Evolutionary conservation across 2,113 vertebrate species (phyloP).

Genomic region (Oenanthe melanoleuca): DNA sequence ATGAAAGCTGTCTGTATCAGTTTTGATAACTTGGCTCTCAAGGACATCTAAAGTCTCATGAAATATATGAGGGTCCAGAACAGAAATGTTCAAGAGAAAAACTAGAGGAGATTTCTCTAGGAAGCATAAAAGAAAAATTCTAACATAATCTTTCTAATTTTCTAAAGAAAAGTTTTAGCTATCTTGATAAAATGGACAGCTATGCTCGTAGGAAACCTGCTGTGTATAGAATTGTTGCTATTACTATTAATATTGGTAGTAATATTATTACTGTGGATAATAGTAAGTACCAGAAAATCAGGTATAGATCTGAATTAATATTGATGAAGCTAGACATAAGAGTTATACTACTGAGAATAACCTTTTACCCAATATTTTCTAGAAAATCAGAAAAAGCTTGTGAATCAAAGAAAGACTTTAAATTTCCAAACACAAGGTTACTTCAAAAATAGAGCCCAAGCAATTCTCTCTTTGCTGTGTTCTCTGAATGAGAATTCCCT

Average conservation of each 20-base stretch:
- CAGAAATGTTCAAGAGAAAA: background rate
- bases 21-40: background rate
- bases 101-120: background rate
- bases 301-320: background rate
- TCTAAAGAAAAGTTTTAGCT: background rate
- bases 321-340: background rate
- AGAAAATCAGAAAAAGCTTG: background rate
- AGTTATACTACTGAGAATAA: background rate
- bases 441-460: background rate
- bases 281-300: background rate
- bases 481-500: background rate
- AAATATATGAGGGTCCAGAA: background rate
- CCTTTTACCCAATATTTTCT: background rate
- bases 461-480: background rate
- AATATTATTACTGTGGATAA: background rate
- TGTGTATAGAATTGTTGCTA: background rate
- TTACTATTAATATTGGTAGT: background rate
- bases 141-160: background rate
- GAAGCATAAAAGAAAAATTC: background rate
- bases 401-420: background rate
- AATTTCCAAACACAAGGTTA: background rate
- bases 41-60: background rate
- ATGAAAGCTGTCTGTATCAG: conserved; percentile 7
- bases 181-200: background rate
- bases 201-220: background rate